These are phyloP conservation scores for Novumbra hubbsi DNA, from an alignment of 2,797 vertebrate genomes.

Conservation along the genomic window DNA sequence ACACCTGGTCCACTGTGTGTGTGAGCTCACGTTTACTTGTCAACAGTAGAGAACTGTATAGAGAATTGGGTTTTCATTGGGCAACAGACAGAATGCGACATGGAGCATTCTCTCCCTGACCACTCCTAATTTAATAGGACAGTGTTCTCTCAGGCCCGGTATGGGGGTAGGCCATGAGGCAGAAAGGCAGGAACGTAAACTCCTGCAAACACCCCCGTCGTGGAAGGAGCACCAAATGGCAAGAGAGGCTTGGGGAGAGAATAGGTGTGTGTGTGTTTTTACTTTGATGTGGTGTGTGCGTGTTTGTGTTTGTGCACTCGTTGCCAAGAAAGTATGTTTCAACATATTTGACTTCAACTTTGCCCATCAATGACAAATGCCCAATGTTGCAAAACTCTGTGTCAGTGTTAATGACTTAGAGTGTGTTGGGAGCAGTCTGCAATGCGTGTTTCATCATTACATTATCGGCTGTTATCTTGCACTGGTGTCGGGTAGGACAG, in stretches of 20 bases:
- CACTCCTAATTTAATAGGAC: constrained; percentile 71
- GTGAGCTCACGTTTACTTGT: background rate
- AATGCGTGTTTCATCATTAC: constrained; percentile 32
- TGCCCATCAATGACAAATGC: constrained; percentile 32
- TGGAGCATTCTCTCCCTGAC: constrained; percentile 72
- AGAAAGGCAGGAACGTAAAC: constrained; percentile 70
- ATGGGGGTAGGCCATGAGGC: constrained; percentile 27
- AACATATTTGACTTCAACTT: constrained; percentile 27
- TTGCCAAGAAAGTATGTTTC: constrained; percentile 9
- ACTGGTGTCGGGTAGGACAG: constrained; percentile 15
- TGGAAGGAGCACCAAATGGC: constrained; percentile 50
- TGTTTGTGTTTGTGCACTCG: background rate
- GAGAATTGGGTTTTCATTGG: background rate
- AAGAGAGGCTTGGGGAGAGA: no score
- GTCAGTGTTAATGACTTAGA: constrained; percentile 6
- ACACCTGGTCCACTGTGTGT: background rate
- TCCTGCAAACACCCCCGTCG: constrained; percentile 37
- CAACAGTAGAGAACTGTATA: background rate
- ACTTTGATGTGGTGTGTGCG: constrained; percentile 18
- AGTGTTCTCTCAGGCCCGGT: constrained; percentile 65
- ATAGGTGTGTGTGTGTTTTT: constrained; percentile 23
- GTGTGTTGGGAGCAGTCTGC: constrained; percentile 24
- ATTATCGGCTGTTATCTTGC: constrained; percentile 24
- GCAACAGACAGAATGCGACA: constrained; percentile 27
- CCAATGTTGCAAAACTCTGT: constrained; percentile 35